phyloP scores from a whole-genome alignment of 2,888 invertebrate genomes.

The Pseudococcus viburni region DNA sequence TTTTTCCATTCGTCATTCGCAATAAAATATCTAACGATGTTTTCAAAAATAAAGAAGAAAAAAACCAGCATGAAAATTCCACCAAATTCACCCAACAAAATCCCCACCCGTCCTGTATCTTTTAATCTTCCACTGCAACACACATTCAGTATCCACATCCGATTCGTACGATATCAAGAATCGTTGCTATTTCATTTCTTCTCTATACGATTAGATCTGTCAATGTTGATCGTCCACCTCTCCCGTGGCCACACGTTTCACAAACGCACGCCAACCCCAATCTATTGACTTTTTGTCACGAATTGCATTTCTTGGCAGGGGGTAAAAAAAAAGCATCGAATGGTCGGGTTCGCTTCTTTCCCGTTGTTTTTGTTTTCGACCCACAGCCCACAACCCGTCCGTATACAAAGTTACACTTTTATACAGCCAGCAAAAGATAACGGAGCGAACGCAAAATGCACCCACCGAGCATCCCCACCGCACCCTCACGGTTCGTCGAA shows the following conservation, averaged over 20 bases:
- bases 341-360: not conserved
- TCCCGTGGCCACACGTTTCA: not conserved
- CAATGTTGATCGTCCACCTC: constrained; percentile 6
- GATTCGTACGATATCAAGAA: not conserved
- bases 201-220: not conserved
- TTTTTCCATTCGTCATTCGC: not conserved
- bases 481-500: constrained; percentile 8
- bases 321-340: constrained; percentile 19
- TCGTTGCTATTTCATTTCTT: not conserved
- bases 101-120: too few relatives aligned
- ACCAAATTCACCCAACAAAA: not conserved
- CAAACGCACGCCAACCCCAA: constrained; percentile 5
- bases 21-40: not conserved
- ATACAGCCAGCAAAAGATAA: not conserved
- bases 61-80: not conserved
- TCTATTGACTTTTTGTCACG: constrained; percentile 47
- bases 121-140: too few relatives aligned
- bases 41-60: not conserved
- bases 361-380: not conserved
- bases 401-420: not conserved
- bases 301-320: constrained; percentile 40
- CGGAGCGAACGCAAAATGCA: not conserved
- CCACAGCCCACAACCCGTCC: not conserved
- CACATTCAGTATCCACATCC: not conserved
- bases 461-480: not conserved